Evolutionary conservation across 2,113 vertebrate species (phyloP), one percentile per base, ranked within the genome.

Genomic region (Atherinomorus stipes): DNA sequence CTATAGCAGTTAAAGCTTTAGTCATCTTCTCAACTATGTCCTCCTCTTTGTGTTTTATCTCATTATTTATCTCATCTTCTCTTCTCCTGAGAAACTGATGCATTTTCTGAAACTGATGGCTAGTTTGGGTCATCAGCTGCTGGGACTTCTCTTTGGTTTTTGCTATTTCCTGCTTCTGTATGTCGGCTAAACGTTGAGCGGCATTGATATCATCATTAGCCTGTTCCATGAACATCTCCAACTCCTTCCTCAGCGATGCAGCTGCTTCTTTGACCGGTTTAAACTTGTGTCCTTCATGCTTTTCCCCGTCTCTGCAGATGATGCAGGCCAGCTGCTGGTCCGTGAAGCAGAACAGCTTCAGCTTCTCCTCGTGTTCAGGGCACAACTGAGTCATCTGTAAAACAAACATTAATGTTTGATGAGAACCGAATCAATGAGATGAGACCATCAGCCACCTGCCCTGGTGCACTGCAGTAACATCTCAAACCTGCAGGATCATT

Each of bases 321-420:
- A 91, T 52, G 37, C 92, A 92, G 18, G 83, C 37, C 40, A 91
- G 64, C 67, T 80, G 64, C 63, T 84, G 84, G 44, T 91, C 92
- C 1, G 83, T 91, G 57, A 88, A 42, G 12, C 89, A 92, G 83
- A 85, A 90, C 6, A 92, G 70, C 44, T 90, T 91, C 40, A 90
- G 70, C 62, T 81, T 91, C 64, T 92, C 89, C 1, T 91, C 81
- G 11, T 92, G 90, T 19, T 91, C 86, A 1, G 61, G 54, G 12
- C 91, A 92, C 49, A 87, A 13, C 11, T 58, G 58, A 10, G 28
- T 18, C 18, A 25, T 59, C 74, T 86, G 53, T 38, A 11, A 31
- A 42, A 38, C 12, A 10, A 2, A 15, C n/a, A n/a, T n/a, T n/a
- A n/a, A n/a, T n/a, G n/a, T n/a, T n/a, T n/a, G n/a, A n/a, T n/a